Base-by-base conservation (phyloP, 1,140 invertebrate species). In the Heliconius hermathena region DNA sequence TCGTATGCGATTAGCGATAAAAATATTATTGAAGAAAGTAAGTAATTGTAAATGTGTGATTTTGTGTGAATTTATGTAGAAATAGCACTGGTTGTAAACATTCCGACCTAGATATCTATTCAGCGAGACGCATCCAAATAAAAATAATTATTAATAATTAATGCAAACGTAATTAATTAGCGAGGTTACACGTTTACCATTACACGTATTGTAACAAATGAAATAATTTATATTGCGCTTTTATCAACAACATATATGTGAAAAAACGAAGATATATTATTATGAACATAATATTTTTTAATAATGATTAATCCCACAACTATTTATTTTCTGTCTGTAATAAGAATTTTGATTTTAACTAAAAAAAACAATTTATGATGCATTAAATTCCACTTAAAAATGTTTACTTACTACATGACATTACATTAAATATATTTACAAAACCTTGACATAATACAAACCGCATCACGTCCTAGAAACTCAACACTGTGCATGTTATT, bases 401-500 rank as follows among this genome's bases (percentile, higher is more conserved):
- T 66, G n/a, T 29, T 66, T 66, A 66, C 11, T 66, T 66, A 9
- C 26, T 26, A 66, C 26, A 29, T 66, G 22, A 66, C 60, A 66
- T 66, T 29, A 66, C 22, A 66, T 16, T 66, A 29, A 4, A 66
- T 29, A 66, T 66, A 66, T 66, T 66, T 66, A 60, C 26, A 29
- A 66, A 66, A 87, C 88, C 88, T 88, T 89, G 86, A 85, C 83
- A 85, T 79, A 81, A 71, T 81, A 52, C 77, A 83, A 83, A 88
- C 87, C 87, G 79, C 87, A 85, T 77, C 71, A 77, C 84, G 85
- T 82, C 84, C 86, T 87, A 89, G 87, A 89, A 89, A 89, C 78
- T 33, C 81, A 84, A 89, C 73, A 85, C 82, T 70, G 38, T 73
- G 57, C 71, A 46, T 79, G 74, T 74, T 71, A 77, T 77, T 74